These are phyloP conservation scores for Xenentodon cancila DNA, from an alignment of 2,797 vertebrate genomes.

Conservation along the genomic window DNA sequence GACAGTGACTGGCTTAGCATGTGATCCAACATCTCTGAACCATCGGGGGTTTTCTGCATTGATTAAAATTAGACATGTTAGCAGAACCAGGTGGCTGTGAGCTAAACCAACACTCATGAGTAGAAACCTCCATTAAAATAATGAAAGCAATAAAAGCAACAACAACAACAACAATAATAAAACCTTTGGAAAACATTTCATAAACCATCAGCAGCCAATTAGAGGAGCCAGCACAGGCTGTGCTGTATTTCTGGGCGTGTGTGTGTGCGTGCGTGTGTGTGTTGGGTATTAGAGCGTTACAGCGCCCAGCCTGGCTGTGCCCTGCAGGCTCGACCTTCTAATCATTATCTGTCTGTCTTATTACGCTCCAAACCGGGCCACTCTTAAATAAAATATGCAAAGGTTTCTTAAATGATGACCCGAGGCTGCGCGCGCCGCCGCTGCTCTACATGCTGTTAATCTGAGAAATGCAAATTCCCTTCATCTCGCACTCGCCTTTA, in stretches of 20 bases:
- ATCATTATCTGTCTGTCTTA: slow-evolving; percentile 99
- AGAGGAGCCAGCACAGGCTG: slow-evolving; percentile 94
- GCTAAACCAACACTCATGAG: slow-evolving; percentile 62
- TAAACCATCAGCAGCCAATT: slow-evolving; percentile 99
- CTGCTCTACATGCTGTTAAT: slow-evolving; percentile 99
- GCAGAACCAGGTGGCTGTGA: slow-evolving; percentile 69
- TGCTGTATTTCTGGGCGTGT: slow-evolving; percentile 77
- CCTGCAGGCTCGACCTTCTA: slow-evolving; percentile 99
- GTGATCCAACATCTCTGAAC: slow-evolving; percentile 41
- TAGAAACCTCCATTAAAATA: slow-evolving; percentile 82
- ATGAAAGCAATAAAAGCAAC: slow-evolving; percentile 87
- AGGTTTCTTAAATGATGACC: slow-evolving; percentile 99
- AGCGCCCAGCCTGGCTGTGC: slow-evolving; percentile 96
- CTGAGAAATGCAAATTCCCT: slow-evolving; percentile 99
- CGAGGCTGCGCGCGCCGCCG: slow-evolving; percentile 98
- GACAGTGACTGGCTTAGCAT: slow-evolving; percentile 41
- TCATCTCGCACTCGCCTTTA: slow-evolving; percentile 99
- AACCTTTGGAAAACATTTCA: slow-evolving; percentile 94
- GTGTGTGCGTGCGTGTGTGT: slow-evolving; percentile 64
- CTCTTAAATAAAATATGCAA: slow-evolving; percentile 99
- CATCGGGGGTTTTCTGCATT: slow-evolving; percentile 38
- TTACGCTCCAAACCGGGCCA: slow-evolving; percentile 99
- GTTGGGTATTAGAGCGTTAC: slow-evolving; percentile 82
- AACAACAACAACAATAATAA: slow-evolving; percentile 87
- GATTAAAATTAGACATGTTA: slow-evolving; percentile 70